Evolutionary conservation across 2,797 vertebrate genomes (phyloP).

Genomic region (Cossypha polioptera): DNA sequence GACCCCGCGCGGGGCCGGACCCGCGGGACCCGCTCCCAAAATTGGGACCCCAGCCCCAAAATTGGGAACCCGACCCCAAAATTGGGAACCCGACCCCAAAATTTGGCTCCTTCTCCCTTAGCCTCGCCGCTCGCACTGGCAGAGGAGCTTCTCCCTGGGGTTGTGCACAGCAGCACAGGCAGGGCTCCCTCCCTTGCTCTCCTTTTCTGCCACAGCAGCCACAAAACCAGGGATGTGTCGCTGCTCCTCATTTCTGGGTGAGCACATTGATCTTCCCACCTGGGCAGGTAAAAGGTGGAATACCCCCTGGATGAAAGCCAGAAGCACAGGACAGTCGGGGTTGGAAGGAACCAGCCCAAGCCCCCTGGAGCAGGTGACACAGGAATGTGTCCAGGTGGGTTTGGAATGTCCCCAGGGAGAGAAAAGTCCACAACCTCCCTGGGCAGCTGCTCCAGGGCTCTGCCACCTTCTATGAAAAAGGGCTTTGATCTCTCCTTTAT

Average conservation of each 20-base stretch:
- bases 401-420: neutral
- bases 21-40: neutral
- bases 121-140: fast-evolving
- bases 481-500: neutral
- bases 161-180: neutral
- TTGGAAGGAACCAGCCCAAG: neutral
- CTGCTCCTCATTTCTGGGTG: neutral
- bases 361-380: neutral
- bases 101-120: neutral
- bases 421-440: neutral
- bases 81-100: too few relatives aligned
- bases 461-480: neutral
- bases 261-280: neutral
- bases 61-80: too few relatives aligned
- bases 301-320: neutral
- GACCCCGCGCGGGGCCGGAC: neutral
- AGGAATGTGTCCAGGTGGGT: neutral
- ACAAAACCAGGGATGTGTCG: neutral
- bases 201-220: neutral
- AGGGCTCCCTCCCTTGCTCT: fast-evolving
- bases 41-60: too few relatives aligned
- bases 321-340: neutral
- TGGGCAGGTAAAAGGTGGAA: neutral
- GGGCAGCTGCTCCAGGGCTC: neutral
- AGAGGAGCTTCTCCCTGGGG: neutral